A percentile compares a stretch with the other conserved stretches of the same genome.
These are phyloP conservation scores for Atherinosoma microstoma DNA, from an alignment of 2,797 vertebrate species.

Conservation along the genomic window DNA sequence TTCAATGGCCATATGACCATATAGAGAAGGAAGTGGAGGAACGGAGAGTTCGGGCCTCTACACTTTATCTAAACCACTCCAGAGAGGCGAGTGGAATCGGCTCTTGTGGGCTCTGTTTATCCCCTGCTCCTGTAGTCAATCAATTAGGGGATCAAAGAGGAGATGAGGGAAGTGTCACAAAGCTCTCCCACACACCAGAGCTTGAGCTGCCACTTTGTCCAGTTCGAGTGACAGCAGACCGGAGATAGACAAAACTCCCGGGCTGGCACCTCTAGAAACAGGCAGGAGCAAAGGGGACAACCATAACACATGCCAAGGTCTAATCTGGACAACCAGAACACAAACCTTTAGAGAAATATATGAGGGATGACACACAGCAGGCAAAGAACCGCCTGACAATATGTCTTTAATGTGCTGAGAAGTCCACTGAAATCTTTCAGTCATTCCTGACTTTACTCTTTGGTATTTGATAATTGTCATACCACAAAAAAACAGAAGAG, in stretches of 20 bases:
- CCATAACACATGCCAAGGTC: constrained; percentile 75
- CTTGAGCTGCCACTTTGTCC: constrained; percentile 74
- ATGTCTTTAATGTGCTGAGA: constrained; percentile 32
- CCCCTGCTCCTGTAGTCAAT: constrained; percentile 86
- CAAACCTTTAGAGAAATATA: constrained; percentile 68
- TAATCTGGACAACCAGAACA: constrained; percentile 79
- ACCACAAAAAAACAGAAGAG: not conserved
- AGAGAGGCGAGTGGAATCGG: constrained; percentile 84
- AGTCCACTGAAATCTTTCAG: constrained; percentile 22
- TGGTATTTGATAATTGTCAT: constrained; percentile 27
- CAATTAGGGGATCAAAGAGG: constrained; percentile 87
- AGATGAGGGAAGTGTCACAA: constrained; percentile 80
- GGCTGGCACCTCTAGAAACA: constrained; percentile 66
- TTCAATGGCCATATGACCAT: constrained; percentile 76
- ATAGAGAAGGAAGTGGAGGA: constrained; percentile 61
- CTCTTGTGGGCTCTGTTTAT: constrained; percentile 84
- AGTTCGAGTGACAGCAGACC: constrained; percentile 72
- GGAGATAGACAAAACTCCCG: constrained; percentile 62
- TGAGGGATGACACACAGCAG: constrained; percentile 60
- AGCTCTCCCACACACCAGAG: constrained; percentile 74
- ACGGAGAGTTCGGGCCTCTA: constrained; percentile 59
- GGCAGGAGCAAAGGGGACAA: constrained; percentile 77
- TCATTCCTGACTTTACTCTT: constrained; percentile 17
- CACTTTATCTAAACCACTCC: constrained; percentile 84
- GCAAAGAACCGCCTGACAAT: constrained; percentile 52